Percentiles rank a stretch among this genome's conserved stretches.
Evolutionary conservation across 2,888 invertebrate genomes (phyloP).

Genomic region (Hypsopygia costalis): DNA sequence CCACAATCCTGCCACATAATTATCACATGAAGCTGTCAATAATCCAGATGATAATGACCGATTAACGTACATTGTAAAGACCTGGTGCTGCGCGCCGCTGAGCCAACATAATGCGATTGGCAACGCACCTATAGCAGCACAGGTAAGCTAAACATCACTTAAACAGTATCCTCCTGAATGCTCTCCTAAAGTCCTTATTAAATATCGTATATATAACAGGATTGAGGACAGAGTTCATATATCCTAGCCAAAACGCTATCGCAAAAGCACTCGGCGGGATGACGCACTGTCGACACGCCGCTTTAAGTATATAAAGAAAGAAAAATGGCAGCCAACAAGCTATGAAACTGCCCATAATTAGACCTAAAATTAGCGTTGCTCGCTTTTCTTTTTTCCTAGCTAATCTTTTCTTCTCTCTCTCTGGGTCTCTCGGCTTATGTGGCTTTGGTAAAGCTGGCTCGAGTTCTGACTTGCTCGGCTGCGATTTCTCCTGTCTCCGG

Average conservation of each 20-base stretch:
- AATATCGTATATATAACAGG: slow-evolving; percentile 98
- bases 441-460: slow-evolving; percentile 86
- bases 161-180: slow-evolving; percentile 96
- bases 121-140: slow-evolving; percentile 89
- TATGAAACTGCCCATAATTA: slow-evolving; percentile 99
- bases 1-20: neutral
- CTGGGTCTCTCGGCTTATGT: slow-evolving; percentile 92
- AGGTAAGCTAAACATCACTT: slow-evolving; percentile 95
- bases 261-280: slow-evolving; percentile 93
- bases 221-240: slow-evolving; percentile 97
- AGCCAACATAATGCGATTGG: slow-evolving; percentile 81
- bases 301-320: slow-evolving; percentile 93
- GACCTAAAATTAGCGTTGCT: slow-evolving; percentile 96
- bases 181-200: slow-evolving; percentile 97
- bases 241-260: slow-evolving; percentile 97
- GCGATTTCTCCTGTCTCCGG: slow-evolving; percentile 61
- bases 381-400: slow-evolving; percentile 97
- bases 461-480: slow-evolving; percentile 78
- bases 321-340: slow-evolving; percentile 99
- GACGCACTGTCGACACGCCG: slow-evolving; percentile 86
- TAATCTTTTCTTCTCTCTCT: slow-evolving; percentile 94
- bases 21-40: slow-evolving; percentile 9
- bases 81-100: slow-evolving; percentile 83
- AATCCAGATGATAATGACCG: slow-evolving; percentile 24
- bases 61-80: slow-evolving; percentile 75